phyloP scores from a whole-genome alignment of 1,140 invertebrate genomes.

The Lineus longissimus region DNA sequence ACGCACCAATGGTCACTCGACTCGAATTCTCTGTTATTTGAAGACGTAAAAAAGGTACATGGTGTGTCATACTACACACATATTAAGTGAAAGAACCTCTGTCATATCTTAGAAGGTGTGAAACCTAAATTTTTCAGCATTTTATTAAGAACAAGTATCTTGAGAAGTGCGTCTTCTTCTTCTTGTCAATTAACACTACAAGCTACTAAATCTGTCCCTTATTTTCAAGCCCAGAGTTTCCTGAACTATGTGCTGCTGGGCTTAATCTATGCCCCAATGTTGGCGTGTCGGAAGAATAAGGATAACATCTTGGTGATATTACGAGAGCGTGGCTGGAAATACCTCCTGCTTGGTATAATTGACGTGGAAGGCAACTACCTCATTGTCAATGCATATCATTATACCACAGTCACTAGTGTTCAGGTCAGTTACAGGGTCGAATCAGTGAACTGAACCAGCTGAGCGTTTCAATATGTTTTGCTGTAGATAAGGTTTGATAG shows the following conservation, averaged over 20 bases:
- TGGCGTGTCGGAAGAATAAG: conserved; percentile 67
- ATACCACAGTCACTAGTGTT: conserved; percentile 57
- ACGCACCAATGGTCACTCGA: neutral
- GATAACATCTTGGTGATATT: conserved; percentile 65
- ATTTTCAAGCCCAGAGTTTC: conserved; percentile 68
- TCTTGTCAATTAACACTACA: no score
- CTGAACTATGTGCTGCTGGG: conserved; percentile 75
- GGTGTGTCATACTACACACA: no score
- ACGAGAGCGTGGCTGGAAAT: conserved; percentile 68
- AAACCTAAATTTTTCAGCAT: no score
- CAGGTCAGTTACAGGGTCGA: conserved; percentile 44
- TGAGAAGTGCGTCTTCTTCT: no score
- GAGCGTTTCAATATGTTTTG: neutral
- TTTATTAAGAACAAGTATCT: no score
- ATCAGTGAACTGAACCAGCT: conserved; percentile 8
- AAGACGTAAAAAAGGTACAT: neutral
- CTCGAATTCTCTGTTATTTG: neutral
- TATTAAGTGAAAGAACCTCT: no score
- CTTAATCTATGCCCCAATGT: conserved; percentile 69
- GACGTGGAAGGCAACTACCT: conserved; percentile 79
- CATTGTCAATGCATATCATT: conserved; percentile 69
- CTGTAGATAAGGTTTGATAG: no score
- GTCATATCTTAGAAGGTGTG: neutral
- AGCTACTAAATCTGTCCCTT: no score
- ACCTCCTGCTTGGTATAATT: conserved; percentile 68